These are phyloP conservation scores for Barnardius zonarius DNA, from an alignment of 2,113 vertebrate species.

Conservation along the genomic window DNA sequence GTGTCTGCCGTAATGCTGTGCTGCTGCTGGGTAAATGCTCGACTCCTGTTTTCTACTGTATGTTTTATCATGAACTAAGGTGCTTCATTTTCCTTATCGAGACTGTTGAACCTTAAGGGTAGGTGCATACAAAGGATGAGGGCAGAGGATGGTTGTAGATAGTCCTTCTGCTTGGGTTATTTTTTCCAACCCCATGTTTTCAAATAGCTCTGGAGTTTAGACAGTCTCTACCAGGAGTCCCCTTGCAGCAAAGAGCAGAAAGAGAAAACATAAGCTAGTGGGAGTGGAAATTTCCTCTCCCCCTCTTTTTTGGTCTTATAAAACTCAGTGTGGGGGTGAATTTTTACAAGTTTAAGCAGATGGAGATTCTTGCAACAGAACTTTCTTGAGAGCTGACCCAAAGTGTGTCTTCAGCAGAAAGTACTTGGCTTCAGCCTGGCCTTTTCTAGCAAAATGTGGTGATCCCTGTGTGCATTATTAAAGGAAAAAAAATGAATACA, in stretches of 20 bases:
- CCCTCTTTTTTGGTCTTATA: neutral
- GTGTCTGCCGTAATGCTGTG: neutral
- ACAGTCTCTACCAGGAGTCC: neutral
- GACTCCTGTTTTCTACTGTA: neutral
- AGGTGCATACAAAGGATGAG: neutral
- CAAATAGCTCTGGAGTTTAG: neutral
- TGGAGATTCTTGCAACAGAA: neutral
- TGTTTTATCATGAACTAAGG: neutral
- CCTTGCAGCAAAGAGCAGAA: neutral
- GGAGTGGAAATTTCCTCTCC: neutral
- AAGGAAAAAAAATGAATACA: neutral
- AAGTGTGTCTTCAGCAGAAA: neutral
- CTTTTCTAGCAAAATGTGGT: neutral
- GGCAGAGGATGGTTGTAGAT: neutral
- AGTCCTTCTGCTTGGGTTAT: neutral
- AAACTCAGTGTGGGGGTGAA: neutral
- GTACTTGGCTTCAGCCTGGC: neutral
- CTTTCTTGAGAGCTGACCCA: neutral
- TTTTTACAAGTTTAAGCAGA: constrained; percentile 3
- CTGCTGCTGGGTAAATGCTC: neutral
- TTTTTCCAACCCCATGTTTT: neutral
- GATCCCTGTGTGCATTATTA: neutral
- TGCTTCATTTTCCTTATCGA: neutral
- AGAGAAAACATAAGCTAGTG: neutral
- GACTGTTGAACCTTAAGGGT: neutral